Percentiles rank a stretch among this genome's conserved stretches.
These are phyloP conservation scores for Glaucopsyche alexis DNA, from an alignment of 2,888 invertebrate genomes.

Conservation along the genomic window DNA sequence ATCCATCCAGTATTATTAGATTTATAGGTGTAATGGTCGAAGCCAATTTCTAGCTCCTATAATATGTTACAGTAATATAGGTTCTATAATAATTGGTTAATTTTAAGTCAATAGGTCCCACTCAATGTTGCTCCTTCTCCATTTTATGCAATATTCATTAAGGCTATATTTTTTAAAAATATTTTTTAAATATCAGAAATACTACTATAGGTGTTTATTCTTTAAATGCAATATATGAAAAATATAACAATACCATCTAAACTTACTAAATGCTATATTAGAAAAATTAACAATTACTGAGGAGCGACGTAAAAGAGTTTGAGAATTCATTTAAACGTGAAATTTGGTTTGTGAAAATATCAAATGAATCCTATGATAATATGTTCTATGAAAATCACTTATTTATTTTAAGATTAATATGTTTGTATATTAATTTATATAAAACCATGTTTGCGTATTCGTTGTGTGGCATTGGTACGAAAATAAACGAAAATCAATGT, in stretches of 20 bases:
- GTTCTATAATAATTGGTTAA: conserved; percentile 58
- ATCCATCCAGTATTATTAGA: conserved; percentile 79
- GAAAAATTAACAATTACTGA: conserved; percentile 13
- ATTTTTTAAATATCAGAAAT: conserved; percentile 13
- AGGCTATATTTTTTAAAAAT: conserved; percentile 21
- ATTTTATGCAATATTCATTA: conserved; percentile 8
- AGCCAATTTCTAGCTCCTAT: conserved; percentile 67
- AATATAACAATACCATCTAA: conserved; percentile 21
- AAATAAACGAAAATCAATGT: background rate
- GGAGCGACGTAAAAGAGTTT: conserved; percentile 35
- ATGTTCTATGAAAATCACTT: background rate
- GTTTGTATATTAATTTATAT: conserved; percentile 16
- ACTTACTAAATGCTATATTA: conserved; percentile 23
- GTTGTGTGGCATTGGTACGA: conserved; percentile 28
- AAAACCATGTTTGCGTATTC: conserved; percentile 28
- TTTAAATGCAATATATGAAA: background rate
- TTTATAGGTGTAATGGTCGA: conserved; percentile 65
- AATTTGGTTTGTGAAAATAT: conserved; percentile 31
- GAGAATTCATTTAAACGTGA: conserved; percentile 40
- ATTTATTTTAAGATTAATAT: conserved; percentile 15
- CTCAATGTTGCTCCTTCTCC: conserved; percentile 25
- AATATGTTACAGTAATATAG: conserved; percentile 59
- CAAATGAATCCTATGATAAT: conserved; percentile 24
- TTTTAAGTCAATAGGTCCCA: conserved; percentile 34
- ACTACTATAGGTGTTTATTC: conserved; percentile 6